Evolutionary conservation across 2,797 vertebrate genomes (phyloP).

Genomic region (Melanotaenia trifasciata): DNA sequence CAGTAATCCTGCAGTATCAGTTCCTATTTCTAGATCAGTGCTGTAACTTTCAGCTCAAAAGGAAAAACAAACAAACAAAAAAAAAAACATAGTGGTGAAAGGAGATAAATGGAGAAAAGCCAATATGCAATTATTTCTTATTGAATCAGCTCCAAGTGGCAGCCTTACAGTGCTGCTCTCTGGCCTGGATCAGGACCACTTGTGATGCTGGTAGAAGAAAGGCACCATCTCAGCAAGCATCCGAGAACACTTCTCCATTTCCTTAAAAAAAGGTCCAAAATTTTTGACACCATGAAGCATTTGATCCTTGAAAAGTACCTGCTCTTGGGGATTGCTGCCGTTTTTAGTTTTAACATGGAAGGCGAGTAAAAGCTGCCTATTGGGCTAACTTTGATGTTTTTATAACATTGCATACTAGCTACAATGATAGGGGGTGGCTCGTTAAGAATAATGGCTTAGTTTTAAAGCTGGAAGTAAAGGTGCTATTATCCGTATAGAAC

Average conservation of each 20-base stretch:
- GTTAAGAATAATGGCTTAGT: conserved; percentile 48
- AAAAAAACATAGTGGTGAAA: conserved; percentile 29
- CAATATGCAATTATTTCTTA: conserved; percentile 79
- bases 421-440: conserved; percentile 50
- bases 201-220: conserved; percentile 67
- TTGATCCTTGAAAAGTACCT: conserved; percentile 42
- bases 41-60: conserved; percentile 36
- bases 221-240: conserved; percentile 60
- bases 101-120: conserved; percentile 57
- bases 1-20: conserved; percentile 39
- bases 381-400: conserved; percentile 53
- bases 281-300: conserved; percentile 46
- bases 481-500: conserved; percentile 43
- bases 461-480: conserved; percentile 48
- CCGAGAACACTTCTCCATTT: conserved; percentile 39
- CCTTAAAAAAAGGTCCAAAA: conserved; percentile 44
- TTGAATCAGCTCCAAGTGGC: conserved; percentile 80
- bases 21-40: conserved; percentile 14
- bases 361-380: conserved; percentile 32
- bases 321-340: conserved; percentile 42
- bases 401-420: conserved; percentile 52
- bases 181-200: conserved; percentile 68
- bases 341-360: conserved; percentile 49
- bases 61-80: background rate
- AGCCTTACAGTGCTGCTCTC: conserved; percentile 53